Evolutionary conservation across 2,113 vertebrate species (phyloP).

Genomic region (Mesocricetus auratus): DNA sequence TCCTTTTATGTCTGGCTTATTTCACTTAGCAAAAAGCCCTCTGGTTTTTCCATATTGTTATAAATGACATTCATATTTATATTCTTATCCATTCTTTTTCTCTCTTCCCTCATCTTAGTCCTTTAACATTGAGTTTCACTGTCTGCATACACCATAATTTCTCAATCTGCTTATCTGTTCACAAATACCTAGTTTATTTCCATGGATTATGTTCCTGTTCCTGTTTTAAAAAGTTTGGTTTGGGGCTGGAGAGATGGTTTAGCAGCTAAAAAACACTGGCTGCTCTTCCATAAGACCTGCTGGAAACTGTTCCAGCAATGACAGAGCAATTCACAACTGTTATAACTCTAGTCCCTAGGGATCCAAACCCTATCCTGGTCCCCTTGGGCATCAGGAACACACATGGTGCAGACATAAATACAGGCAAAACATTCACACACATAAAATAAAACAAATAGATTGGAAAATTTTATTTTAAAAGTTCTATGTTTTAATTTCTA

Average conservation of each 20-base stretch:
- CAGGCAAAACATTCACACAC: background rate
- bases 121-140: background rate
- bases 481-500: slow-evolving; percentile 47
- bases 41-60: background rate
- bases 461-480: background rate
- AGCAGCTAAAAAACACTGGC: background rate
- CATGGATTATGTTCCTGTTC: background rate
- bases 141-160: background rate
- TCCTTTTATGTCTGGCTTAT: background rate
- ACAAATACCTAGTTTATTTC: background rate
- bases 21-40: background rate
- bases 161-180: background rate
- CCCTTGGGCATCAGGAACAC: background rate
- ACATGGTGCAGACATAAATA: background rate
- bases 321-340: background rate
- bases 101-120: background rate
- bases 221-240: background rate
- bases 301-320: background rate
- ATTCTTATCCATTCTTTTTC: background rate
- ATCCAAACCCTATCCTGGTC: background rate
- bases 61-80: background rate
- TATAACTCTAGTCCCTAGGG: background rate
- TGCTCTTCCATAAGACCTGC: background rate
- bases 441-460: background rate
- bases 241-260: background rate